Evolutionary conservation across 2,797 vertebrate genomes (phyloP).

Genomic region (Pseudotriccus pelzelni): DNA sequence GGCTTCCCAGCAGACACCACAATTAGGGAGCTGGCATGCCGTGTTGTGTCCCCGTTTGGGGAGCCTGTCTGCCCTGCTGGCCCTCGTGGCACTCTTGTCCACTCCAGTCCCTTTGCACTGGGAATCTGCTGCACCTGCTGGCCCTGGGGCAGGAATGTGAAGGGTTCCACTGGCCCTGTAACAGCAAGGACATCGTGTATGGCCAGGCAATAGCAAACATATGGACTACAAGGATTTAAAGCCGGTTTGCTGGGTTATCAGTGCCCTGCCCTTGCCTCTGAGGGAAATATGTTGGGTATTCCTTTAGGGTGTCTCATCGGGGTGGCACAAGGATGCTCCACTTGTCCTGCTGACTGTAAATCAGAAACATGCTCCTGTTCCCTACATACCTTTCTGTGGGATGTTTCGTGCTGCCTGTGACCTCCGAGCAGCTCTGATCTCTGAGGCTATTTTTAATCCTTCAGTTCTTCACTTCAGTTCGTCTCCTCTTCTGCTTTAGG

Average conservation of each 20-base stretch:
- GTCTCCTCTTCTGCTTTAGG: background rate
- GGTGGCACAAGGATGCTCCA: background rate
- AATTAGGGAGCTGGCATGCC: conserved; percentile 61
- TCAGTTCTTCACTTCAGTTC: background rate
- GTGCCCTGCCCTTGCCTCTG: background rate
- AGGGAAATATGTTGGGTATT: background rate
- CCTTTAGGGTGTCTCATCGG: background rate
- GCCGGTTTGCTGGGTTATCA: background rate
- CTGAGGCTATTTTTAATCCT: background rate
- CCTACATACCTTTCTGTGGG: background rate
- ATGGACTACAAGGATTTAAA: background rate
- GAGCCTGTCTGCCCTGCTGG: background rate
- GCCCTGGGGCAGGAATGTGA: background rate
- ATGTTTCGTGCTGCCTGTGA: background rate
- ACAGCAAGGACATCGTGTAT: background rate
- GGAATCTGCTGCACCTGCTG: background rate
- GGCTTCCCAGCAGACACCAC: conserved; percentile 58
- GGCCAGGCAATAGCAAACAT: background rate
- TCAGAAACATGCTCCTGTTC: background rate
- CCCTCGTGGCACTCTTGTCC: background rate
- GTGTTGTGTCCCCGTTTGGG: background rate
- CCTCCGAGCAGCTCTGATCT: background rate
- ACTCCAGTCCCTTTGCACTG: background rate
- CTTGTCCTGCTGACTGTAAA: background rate
- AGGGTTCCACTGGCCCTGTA: background rate